Percentiles rank a stretch among this genome's conserved stretches.
phyloP scores from a whole-genome alignment of 2,797 vertebrate species.

The Dipus sagitta region DNA sequence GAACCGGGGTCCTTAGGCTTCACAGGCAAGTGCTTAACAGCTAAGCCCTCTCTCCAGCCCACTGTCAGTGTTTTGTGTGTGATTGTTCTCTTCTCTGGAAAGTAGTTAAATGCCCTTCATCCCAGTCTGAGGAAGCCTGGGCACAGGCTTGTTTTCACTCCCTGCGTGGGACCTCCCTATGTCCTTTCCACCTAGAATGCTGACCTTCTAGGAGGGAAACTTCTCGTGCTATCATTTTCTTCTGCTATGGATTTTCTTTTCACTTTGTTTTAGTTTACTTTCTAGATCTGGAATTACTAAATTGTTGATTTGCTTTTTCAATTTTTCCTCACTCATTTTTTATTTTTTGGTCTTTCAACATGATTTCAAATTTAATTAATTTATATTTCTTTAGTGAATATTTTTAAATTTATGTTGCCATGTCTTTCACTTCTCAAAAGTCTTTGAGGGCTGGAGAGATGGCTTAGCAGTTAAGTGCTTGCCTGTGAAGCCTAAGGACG shows the following conservation, averaged over 20 bases:
- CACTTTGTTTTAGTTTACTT: neutral
- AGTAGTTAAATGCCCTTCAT: neutral
- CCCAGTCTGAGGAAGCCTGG: neutral
- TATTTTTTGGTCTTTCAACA: neutral
- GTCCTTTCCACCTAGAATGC: neutral
- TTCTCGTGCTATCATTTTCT: neutral
- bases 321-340: neutral
- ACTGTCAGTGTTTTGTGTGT: neutral
- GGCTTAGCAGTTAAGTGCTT: too few species aligned
- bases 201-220: too few species aligned
- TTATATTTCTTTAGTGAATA: neutral
- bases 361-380: neutral
- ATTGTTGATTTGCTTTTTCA: neutral
- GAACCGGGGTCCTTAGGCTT: too few species aligned
- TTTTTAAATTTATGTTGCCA: neutral
- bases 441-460: too few species aligned
- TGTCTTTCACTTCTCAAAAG: neutral
- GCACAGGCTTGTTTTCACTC: neutral
- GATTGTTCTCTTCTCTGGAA: constrained; percentile 8
- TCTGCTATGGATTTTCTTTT: neutral
- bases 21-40: too few species aligned
- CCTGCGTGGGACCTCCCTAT: neutral
- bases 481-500: too few species aligned
- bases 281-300: neutral
- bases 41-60: too few species aligned